Conservation (phyloP, 2,797 vertebrate species). For the Chloroceryle amazona region DNA sequence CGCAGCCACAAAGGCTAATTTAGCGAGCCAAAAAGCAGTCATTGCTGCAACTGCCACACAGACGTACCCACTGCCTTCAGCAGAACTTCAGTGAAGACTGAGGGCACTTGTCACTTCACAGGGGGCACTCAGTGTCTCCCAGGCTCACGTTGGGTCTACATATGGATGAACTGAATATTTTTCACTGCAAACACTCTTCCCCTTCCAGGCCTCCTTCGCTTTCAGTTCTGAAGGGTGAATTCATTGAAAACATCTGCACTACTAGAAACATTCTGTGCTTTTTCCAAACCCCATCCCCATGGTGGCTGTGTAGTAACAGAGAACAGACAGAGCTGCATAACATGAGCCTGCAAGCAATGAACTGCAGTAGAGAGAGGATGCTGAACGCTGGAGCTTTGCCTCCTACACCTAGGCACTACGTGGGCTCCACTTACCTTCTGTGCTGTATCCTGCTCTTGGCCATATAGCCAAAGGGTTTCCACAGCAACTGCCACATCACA, state of each 20-base stretch:
- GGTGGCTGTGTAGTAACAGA: slow-evolving; percentile 48
- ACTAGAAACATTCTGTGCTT: slow-evolving; percentile 62
- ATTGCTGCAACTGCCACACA: slow-evolving; percentile 43
- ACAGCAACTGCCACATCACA: slow-evolving; percentile 22
- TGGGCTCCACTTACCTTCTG: not conserved
- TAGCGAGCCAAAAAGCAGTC: slow-evolving; percentile 60
- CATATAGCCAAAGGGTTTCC: not conserved
- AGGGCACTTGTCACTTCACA: slow-evolving; percentile 64
- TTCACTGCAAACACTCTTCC: slow-evolving; percentile 48
- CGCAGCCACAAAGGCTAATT: slow-evolving; percentile 49
- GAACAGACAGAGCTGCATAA: slow-evolving; percentile 33
- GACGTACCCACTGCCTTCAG: slow-evolving; percentile 40
- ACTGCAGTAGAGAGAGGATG: not conserved
- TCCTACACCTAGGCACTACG: not conserved
- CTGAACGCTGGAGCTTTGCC: not conserved
- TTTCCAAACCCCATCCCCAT: slow-evolving; percentile 63
- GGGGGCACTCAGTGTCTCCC: slow-evolving; percentile 52
- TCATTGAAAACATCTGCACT: slow-evolving; percentile 75
- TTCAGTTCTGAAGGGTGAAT: slow-evolving; percentile 70
- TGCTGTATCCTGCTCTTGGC: not conserved
- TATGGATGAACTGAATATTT: slow-evolving; percentile 54
- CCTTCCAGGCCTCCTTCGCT: slow-evolving; percentile 70
- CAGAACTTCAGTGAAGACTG: slow-evolving; percentile 50
- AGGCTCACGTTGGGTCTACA: slow-evolving; percentile 43
- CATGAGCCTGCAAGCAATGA: not conserved